Conservation (phyloP, 2,113 vertebrate species). For the Nesogale talazaci region DNA sequence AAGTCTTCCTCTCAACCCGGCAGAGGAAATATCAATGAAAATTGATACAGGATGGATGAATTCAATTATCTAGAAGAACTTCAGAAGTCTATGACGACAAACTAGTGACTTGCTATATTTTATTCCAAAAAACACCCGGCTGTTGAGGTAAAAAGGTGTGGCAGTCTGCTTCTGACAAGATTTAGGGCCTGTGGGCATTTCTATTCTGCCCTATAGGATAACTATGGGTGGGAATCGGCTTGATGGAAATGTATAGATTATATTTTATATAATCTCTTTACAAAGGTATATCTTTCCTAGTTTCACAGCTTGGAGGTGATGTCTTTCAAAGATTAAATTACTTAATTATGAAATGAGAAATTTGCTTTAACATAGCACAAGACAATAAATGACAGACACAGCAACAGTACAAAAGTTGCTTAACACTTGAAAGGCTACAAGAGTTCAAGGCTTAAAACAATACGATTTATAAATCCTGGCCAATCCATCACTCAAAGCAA, state of each 20-base stretch:
- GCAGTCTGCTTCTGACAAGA: no score
- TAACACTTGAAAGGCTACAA: neutral
- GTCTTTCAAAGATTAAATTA: conserved; percentile 19
- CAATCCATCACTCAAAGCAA: neutral
- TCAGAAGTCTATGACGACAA: neutral
- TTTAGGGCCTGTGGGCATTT: neutral
- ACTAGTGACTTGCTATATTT: neutral
- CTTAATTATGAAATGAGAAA: no score
- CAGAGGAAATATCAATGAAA: neutral
- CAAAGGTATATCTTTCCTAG: neutral
- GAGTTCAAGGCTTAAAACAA: neutral
- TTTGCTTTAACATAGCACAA: no score
- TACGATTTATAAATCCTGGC: neutral
- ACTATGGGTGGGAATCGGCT: neutral
- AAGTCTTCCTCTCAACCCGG: conserved; percentile 17
- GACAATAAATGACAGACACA: no score
- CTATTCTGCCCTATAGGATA: neutral
- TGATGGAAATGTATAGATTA: neutral
- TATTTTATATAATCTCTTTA: neutral
- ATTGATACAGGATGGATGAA: conserved; percentile 11
- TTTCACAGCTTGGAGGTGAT: neutral
- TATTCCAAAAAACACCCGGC: no score
- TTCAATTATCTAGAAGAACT: neutral
- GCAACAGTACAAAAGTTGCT: neutral
- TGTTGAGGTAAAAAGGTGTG: no score